These are phyloP conservation scores for Chaitophorus viminalis DNA, from an alignment of 2,888 invertebrate species.

Conservation along the genomic window DNA sequence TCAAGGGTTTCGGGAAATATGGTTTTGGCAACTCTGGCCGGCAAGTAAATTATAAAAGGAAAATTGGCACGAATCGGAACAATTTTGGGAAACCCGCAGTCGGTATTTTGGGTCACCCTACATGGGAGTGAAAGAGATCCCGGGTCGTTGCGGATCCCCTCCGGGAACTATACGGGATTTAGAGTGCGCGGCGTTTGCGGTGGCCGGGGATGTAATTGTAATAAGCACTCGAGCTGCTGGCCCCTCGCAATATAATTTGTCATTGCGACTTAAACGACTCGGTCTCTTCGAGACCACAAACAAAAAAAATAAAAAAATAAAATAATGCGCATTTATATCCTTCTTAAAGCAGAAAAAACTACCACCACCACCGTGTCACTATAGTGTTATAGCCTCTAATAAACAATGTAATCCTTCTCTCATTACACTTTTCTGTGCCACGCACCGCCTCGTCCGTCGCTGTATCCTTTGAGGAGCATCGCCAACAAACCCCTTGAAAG, in stretches of 20 bases:
- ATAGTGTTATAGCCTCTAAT: conserved; percentile 21
- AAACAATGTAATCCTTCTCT: conserved; percentile 46
- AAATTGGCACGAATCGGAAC: conserved; percentile 25
- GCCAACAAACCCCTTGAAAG: conserved; percentile 10
- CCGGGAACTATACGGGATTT: conserved; percentile 52
- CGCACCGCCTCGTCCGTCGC: neutral
- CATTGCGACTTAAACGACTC: conserved; percentile 55
- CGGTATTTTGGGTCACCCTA: conserved; percentile 40
- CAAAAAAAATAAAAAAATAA: neutral
- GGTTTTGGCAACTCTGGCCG: conserved; percentile 19
- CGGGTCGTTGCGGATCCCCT: conserved; percentile 55
- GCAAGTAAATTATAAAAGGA: conserved; percentile 13
- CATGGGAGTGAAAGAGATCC: conserved; percentile 25
- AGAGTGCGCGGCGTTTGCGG: too few relatives aligned
- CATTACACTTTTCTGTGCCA: neutral
- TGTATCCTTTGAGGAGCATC: neutral
- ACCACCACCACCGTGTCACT: neutral
- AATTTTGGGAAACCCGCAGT: conserved; percentile 30
- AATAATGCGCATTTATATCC: conserved; percentile 8
- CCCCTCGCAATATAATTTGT: conserved; percentile 55
- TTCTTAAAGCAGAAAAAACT: neutral
- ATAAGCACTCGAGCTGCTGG: conserved; percentile 52
- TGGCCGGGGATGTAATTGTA: conserved; percentile 56
- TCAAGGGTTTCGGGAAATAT: neutral
- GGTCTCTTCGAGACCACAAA: conserved; percentile 35